Evolutionary conservation across 92 coral and sea anemone genomes (phyloP), one percentile per base, ranked within the genome.

Genomic region (Actinostola sp.): DNA sequence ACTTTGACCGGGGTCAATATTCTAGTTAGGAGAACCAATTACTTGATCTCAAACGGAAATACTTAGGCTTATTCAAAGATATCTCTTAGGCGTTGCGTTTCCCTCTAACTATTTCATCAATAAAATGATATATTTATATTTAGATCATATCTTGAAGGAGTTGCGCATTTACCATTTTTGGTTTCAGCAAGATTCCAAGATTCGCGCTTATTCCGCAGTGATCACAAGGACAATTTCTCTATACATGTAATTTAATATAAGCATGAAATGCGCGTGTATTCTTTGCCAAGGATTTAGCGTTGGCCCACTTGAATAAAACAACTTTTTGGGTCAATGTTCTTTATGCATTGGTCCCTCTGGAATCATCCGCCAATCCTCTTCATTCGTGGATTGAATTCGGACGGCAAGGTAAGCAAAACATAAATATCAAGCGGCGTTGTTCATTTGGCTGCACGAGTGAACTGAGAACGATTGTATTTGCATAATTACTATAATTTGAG

Each of bases 221-320:
- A 30, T 48, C 35, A 48, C 23, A 64, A 25, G n/a, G 10, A 0
- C 19, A 27, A 10, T 50, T 68, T 68, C 74, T 68, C 50, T 1
- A 16, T 7, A 68, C 61, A 2, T 34, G n/a, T 30, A 7, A 53
- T 13, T 32, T n/a, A 26, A 68, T 68, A 68, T 68, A 32, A 68
- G 62, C 58, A 24, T 13, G 61, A 51, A 51, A 35, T 51, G 20
- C 61, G 73, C 28, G 48, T 35, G 61, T 67, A n/a, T 26, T 5
- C 74, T 49, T 68, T 68, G 61, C 74, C 62, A 68, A 51, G 43
- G 74, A 68, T 68, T 68, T 68, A 12, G 62, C 24, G 61, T 12
- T 68, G 14, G 60, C 62, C 17, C 28, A 6, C 57, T 39, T 50
- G 29, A 55, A 32, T 50, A 68, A n/a, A 68, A 68, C 74, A 68